phyloP scores from a whole-genome alignment of 2,888 invertebrate species.

The Drosophila mulleri region DNA sequence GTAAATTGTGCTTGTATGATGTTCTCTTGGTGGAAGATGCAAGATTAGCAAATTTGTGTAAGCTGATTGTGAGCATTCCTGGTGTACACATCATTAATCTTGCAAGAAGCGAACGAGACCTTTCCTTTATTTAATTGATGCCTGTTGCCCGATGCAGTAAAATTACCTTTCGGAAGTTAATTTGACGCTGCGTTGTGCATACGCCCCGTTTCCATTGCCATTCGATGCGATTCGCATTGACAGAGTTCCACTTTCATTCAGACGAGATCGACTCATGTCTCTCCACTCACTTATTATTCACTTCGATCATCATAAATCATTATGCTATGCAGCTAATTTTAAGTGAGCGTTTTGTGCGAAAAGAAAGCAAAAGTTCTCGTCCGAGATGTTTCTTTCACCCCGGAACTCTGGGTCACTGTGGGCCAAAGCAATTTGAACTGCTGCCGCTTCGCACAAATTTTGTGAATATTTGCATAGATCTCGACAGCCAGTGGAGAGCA shows the following conservation, averaged over 20 bases:
- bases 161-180: neutral
- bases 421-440: conserved; percentile 67
- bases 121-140: conserved; percentile 65
- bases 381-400: conserved; percentile 32
- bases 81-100: conserved; percentile 70
- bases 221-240: conserved; percentile 36
- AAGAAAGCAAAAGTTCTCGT: conserved; percentile 70
- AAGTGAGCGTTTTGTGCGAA: conserved; percentile 27
- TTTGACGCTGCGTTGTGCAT: conserved; percentile 36
- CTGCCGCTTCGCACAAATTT: conserved; percentile 43
- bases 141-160: conserved; percentile 41
- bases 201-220: conserved; percentile 38
- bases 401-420: conserved; percentile 41
- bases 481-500: conserved; percentile 47
- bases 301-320: conserved; percentile 65
- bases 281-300: conserved; percentile 22
- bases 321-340: conserved; percentile 47
- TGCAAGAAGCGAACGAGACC: conserved; percentile 21
- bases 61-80: conserved; percentile 66
- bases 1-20: conserved; percentile 71
- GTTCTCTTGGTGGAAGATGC: conserved; percentile 54
- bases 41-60: conserved; percentile 72
- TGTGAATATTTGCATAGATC: conserved; percentile 64
- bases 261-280: conserved; percentile 3
- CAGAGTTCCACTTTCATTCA: conserved; percentile 42